Evolutionary conservation across 2,113 vertebrate species (phyloP).

Genomic region (Otocyon megalotis): DNA sequence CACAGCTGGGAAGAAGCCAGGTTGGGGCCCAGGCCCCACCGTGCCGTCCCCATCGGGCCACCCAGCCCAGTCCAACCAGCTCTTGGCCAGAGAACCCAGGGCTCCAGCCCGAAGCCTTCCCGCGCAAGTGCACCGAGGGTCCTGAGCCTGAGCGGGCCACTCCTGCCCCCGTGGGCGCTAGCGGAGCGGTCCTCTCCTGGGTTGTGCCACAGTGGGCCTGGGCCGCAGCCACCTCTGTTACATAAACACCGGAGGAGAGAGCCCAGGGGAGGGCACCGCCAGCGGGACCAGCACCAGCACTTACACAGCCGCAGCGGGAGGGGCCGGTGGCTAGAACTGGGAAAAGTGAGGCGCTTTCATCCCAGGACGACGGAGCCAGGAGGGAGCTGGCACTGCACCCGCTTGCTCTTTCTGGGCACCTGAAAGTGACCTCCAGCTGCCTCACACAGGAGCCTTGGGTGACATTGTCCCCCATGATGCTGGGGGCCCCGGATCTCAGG

Average conservation of each 20-base stretch:
- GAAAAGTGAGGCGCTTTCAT: background rate
- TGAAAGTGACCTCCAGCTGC: background rate
- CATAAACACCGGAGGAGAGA: background rate
- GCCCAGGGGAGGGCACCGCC: accelerated
- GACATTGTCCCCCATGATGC: accelerated
- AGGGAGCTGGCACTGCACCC: accelerated
- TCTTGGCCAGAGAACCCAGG: accelerated
- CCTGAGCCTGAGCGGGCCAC: background rate
- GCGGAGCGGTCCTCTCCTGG: background rate
- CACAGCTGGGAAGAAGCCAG: accelerated
- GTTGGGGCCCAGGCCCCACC: accelerated
- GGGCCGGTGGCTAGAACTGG: no score
- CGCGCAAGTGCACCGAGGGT: accelerated
- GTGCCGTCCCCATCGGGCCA: background rate
- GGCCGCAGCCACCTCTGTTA: background rate
- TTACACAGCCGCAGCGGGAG: no score
- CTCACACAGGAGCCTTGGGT: no score
- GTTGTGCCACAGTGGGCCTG: accelerated
- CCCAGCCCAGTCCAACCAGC: accelerated
- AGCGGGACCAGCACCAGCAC: background rate
- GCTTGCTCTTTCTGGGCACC: background rate
- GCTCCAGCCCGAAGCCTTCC: background rate
- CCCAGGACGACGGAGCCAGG: accelerated
- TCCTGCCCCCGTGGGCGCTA: accelerated
- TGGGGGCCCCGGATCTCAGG: background rate